Percentiles rank a stretch among this genome's conserved stretches.
phyloP scores from a whole-genome alignment of 2,797 vertebrate species.

The Garrulus glandarius region DNA sequence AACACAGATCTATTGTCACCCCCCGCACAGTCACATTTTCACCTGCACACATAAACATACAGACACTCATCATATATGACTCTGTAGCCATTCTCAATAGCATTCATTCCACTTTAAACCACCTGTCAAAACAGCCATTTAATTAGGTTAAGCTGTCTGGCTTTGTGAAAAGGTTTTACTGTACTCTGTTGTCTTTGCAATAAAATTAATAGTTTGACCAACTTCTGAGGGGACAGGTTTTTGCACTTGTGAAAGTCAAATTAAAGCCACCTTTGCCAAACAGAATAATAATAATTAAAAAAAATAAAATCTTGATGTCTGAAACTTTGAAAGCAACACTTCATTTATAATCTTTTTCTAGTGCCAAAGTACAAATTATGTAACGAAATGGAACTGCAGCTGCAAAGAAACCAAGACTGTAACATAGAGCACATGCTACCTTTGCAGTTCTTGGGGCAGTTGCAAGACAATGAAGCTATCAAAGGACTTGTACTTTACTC shows the following conservation, averaged over 20 bases:
- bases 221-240: slow-evolving; percentile 65
- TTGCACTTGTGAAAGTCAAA: slow-evolving; percentile 71
- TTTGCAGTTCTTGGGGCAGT: neutral
- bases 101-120: slow-evolving; percentile 63
- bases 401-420: slow-evolving; percentile 30
- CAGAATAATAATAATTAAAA: neutral
- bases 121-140: slow-evolving; percentile 78
- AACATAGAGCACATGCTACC: neutral
- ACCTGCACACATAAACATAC: slow-evolving; percentile 44
- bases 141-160: slow-evolving; percentile 79
- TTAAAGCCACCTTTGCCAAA: slow-evolving; percentile 74
- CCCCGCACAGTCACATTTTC: slow-evolving; percentile 56
- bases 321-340: slow-evolving; percentile 71
- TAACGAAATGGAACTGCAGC: slow-evolving; percentile 51
- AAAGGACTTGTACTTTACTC: neutral
- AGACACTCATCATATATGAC: slow-evolving; percentile 43
- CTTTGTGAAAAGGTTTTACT: slow-evolving; percentile 74
- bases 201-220: slow-evolving; percentile 76
- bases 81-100: slow-evolving; percentile 54
- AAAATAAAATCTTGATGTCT: slow-evolving; percentile 19
- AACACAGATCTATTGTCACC: slow-evolving; percentile 50
- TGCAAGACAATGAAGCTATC: neutral
- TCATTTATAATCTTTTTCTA: slow-evolving; percentile 69
- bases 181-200: slow-evolving; percentile 66
- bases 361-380: slow-evolving; percentile 67